Evolutionary conservation across 1,140 invertebrate species (phyloP), one percentile per base, ranked within the genome.

Genomic region (Aporrectodea caliginosa): DNA sequence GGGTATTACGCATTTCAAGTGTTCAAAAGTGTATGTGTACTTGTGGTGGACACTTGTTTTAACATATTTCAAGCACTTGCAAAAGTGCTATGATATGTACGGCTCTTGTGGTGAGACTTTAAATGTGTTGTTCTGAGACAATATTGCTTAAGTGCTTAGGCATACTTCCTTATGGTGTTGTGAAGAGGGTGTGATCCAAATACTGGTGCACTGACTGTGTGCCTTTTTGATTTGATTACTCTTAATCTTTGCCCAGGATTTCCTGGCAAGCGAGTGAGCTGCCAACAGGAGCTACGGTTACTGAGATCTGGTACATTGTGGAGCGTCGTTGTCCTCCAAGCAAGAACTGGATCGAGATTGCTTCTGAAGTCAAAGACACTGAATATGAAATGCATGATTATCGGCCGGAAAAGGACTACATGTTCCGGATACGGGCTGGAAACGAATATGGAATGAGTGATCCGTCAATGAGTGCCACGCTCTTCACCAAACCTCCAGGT

Each of bases 371-470:
- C 16, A 79, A 82, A n/a, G 84, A 86, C n/a, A 84, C 85, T 1
- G 77, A 81, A 0, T 87, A 84, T 79, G 79, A 79, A 14, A 83
- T 87, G 33, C 85, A 82, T 6, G 84, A 84, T 6, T 81, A 87
- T 32, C 79, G 81, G 30, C 82, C 84, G 30, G 84, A 86, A 73
- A 83, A 92, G 82, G 93, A 95, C 31, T 99, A 99, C 87, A 95
- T 98, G 81, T 98, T 99, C 91, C 91, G 96, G 75, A 95, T 99
- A 0, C 93, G 95, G 90, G 96, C 97, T 78, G 96, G 98, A 88
- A 98, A 98, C 88, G 93, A 97, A 85, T 97, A 96, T 86, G 97
- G 97, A 58, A 92, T 93, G 73, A 97, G 95, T 27, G 96, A 98
- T 82, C 95, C 95, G 14, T 93, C 92, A 1, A 91, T 91, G 43